Percentiles rank a stretch among this genome's conserved stretches.
These are phyloP conservation scores for Drosophila fuyamai DNA, from an alignment of 1,140 invertebrate genomes.

Conservation along the genomic window DNA sequence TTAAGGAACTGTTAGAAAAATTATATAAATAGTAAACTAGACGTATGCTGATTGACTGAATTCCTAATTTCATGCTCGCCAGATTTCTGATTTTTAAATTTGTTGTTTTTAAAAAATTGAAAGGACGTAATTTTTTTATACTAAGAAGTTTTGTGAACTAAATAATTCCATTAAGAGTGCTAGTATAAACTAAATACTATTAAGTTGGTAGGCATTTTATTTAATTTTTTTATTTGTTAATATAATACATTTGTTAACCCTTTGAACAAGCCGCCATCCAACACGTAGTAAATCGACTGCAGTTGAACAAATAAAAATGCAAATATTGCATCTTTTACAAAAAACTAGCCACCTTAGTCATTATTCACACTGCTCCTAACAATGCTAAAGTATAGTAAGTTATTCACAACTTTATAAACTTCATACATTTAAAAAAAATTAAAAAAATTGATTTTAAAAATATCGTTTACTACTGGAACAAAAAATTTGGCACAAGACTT, in stretches of 20 bases:
- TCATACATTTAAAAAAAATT: background rate
- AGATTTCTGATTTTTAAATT: too few species aligned
- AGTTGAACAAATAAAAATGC: constrained; percentile 15
- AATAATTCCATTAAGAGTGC: too few species aligned
- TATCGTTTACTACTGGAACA: background rate
- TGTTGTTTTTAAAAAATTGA: too few species aligned
- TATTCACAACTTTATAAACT: background rate
- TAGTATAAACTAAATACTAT: too few species aligned
- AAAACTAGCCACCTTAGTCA: background rate
- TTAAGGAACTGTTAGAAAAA: too few species aligned
- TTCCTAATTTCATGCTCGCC: too few species aligned
- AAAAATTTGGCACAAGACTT: background rate
- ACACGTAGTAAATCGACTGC: background rate
- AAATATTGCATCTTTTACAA: background rate
- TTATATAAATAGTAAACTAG: too few species aligned
- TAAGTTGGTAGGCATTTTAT: background rate
- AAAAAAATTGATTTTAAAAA: background rate
- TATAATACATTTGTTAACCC: background rate
- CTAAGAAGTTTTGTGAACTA: too few species aligned
- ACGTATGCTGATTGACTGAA: too few species aligned
- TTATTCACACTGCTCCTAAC: background rate
- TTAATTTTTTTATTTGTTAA: background rate
- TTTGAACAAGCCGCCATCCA: background rate
- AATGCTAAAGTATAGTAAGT: too few species aligned
- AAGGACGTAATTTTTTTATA: too few species aligned